Percentiles rank a stretch among this genome's conserved stretches.
Evolutionary conservation across 2,888 invertebrate genomes (phyloP).

Genomic region (Diaperis boleti): DNA sequence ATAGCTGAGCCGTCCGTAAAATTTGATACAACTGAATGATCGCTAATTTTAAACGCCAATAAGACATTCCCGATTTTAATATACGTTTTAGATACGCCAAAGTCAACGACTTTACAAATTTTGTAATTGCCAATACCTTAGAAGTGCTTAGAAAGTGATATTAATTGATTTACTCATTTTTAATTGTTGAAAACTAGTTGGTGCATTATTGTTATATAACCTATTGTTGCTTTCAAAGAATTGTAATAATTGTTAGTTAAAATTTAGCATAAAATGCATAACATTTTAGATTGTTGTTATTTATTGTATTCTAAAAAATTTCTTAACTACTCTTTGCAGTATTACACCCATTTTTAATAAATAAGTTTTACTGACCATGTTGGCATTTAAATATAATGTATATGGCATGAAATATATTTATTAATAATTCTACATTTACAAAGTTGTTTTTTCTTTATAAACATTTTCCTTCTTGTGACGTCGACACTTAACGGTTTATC

Average conservation of each 20-base stretch:
- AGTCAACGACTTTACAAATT: constrained; percentile 2
- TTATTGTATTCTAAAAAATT: too few relatives aligned
- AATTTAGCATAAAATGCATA: too few relatives aligned
- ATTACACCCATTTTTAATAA: not conserved
- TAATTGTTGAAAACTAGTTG: not conserved
- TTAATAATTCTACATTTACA: not conserved
- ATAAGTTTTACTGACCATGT: not conserved
- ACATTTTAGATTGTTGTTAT: not conserved
- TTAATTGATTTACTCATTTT: not conserved
- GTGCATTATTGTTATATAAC: not conserved
- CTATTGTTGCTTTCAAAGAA: not conserved
- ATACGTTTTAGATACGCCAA: not conserved
- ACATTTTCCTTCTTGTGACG: too few relatives aligned
- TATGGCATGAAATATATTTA: not conserved
- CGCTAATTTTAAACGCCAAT: not conserved
- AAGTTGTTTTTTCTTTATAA: too few relatives aligned
- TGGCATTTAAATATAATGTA: not conserved
- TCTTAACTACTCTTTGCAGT: too few relatives aligned
- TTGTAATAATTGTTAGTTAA: not conserved
- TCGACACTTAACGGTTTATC: too few relatives aligned
- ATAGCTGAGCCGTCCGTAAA: constrained; percentile 9
- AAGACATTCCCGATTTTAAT: constrained; percentile 2
- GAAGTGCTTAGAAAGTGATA: not conserved
- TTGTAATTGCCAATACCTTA: not conserved
- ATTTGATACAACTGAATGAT: not conserved